Base-by-base conservation (phyloP, 35 echinoderm and acorn worm species). In the Antedon bifida region DNA sequence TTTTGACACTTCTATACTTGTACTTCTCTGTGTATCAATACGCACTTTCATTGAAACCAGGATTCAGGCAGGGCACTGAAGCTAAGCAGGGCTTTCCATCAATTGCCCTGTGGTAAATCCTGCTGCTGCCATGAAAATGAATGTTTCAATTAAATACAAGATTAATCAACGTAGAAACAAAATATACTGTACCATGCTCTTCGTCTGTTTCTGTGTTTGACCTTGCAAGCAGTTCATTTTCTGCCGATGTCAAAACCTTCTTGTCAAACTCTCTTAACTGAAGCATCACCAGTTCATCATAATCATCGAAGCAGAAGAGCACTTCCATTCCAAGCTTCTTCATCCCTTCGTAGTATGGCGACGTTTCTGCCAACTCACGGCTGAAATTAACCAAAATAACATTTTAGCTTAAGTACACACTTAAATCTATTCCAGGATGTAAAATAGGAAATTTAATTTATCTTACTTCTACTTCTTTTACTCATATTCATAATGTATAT, bases 251-350 rank as follows among this genome's bases (percentile, higher is more conserved):
- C 31, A 97, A 34, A 42, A 97, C 82, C 56, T 97, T 97, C 21
- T 91, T 88, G 55, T 97, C 94, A 92, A 92, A 97, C 75, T 97
- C 94, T 80, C 94, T 86, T 36, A 97, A 89, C 55, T 97, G 94
- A 23, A 97, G 55, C 81, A 97, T 75, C 9, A 85, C 82, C 28
- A 97, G 91, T 74, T 97, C 94, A 87, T 97, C 94, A 38, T 92
- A 97, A 13, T 97, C 94, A 85, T 92, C 94, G 83, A 90, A 97
- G 51, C 94, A 97, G 82, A 92, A 97, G 0, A 97, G 83, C 17
- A 97, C 90, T 82, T 97, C 94, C 34, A 82, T 82, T 77, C 88
- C 87, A n/a, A 86, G 76, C 30, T 36, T 39, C 83, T 89, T 87
- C 77, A 92, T 90, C 9, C 87, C 94, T 39, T 97, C 90, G 73